These are phyloP conservation scores for Madoqua kirkii DNA, from an alignment of 2,113 vertebrate species.

Conservation along the genomic window DNA sequence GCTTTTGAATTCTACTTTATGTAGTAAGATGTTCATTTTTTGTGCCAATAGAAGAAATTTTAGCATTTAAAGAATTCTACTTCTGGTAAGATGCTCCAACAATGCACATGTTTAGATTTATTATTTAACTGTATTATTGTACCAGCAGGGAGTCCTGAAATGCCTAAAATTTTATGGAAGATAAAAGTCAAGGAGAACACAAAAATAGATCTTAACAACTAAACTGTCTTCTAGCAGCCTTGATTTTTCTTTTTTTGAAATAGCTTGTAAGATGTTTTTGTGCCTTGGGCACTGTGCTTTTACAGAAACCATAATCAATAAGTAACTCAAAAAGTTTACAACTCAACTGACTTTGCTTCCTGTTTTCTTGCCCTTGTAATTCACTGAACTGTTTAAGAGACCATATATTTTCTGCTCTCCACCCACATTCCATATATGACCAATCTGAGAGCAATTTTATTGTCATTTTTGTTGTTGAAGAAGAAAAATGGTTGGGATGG, in stretches of 20 bases:
- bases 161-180: neutral
- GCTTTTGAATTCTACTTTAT: neutral
- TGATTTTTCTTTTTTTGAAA: neutral
- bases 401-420: neutral
- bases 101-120: neutral
- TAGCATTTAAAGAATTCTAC: neutral
- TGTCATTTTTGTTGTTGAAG: neutral
- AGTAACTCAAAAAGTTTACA: neutral
- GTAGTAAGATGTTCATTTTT: neutral
- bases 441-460: neutral
- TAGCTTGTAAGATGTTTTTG: neutral
- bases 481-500: neutral
- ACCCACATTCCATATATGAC: neutral
- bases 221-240: neutral
- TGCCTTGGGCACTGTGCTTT: neutral
- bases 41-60: neutral
- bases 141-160: neutral
- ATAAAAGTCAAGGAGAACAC: neutral
- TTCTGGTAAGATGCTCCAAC: neutral
- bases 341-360: neutral
- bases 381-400: neutral
- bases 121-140: neutral
- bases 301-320: neutral
- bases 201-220: neutral
- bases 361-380: neutral